Evolutionary conservation across 2,888 invertebrate species (phyloP), one percentile per base, ranked within the genome.

Genomic region (Neoscelio sp.): DNA sequence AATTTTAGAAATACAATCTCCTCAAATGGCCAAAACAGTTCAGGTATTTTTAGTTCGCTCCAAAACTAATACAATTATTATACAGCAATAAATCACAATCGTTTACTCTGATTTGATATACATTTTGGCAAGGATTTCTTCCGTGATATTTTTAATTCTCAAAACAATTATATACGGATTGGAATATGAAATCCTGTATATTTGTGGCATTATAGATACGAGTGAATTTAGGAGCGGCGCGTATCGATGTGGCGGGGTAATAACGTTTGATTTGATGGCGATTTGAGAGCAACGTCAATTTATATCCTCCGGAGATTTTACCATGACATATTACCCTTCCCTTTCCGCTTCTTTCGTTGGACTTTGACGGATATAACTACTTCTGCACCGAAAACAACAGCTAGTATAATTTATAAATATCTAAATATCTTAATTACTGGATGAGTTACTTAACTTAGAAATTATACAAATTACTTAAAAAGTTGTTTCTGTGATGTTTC

Each of bases 1-100:
- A 44, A 44, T 44, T 44, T 44, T 44, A 44, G 44, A 44, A 44
- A 44, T 44, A 18, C 44, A 44, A 44, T 44, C 44, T 44, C 6
- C 20, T n/a, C n/a, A n/a, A n/a, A n/a, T n/a, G n/a, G n/a, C n/a
- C n/a, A n/a, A n/a, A n/a, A 20, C 44, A n/a, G 2, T 44, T 44
- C 18, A 20, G 2, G 44, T n/a, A 20, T 20, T 20, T 20, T 20
- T 20, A n/a, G n/a, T n/a, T n/a, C n/a, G n/a, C n/a, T n/a, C 8
- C 18, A n/a, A 17, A 44, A 10, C n/a, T 17, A 48, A 48, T 48
- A 48, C 28, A 26, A 28, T 28, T 48, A 48, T 48, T 48, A 10
- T 30, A 15, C n/a, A 23, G 30, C 13, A 7, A 28, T 48, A 48
- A 48, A 48, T 48, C 48, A 48, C 13, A 10, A 15, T 26, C 26